Evolutionary conservation across 35 echinoderm and acorn worm species (phyloP), one percentile per base, ranked within the genome.

Genomic region (Lytechinus pictus): DNA sequence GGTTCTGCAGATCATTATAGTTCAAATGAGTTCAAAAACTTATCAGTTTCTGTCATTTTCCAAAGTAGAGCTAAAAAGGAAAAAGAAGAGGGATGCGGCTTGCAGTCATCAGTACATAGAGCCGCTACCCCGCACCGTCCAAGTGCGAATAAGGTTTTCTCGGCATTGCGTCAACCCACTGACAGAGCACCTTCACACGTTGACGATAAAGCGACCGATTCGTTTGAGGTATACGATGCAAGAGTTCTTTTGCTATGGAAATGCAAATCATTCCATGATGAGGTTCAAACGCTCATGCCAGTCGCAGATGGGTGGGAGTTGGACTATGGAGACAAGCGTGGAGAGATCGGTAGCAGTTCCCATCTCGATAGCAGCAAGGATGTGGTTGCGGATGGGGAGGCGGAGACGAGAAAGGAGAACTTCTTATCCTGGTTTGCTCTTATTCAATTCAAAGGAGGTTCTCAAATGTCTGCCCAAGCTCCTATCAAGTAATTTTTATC

Each of bases 381-480:
- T 12, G 16, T 52, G 19, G 94, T 96, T 27, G 94, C 92, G 86
- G 88, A 91, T 87, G 95, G 96, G 27, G 94, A 87, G 8, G 56
- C 87, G 28, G 33, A 92, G 16, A 10, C 3, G 92, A 93, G 92
- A 93, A 95, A 86, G 87, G 94, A 92, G 19, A 27, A 94, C 55
- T 95, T 91, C 60, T 12, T 96, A 12, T 92, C 87, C 54, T 96
- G 96, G 96, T 95, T 96, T 89, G 96, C 96, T 10, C 51, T 96
- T 14, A 51, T 96, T 27, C 94, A 96, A 87, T 9, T 96, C 11
- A 51, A 91, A 52, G 88, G 57, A 79, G 66, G 4, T 24, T 24
- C n/a, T 0, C 66, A 5, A 8, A 24, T 79, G 19, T n/a, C 66
- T 6, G 6, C 66, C 19, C 12, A 16, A n/a, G 19, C 19, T 24